Conservation (phyloP, 92 coral and sea anemone species). For the Actinostola sp. region DNA sequence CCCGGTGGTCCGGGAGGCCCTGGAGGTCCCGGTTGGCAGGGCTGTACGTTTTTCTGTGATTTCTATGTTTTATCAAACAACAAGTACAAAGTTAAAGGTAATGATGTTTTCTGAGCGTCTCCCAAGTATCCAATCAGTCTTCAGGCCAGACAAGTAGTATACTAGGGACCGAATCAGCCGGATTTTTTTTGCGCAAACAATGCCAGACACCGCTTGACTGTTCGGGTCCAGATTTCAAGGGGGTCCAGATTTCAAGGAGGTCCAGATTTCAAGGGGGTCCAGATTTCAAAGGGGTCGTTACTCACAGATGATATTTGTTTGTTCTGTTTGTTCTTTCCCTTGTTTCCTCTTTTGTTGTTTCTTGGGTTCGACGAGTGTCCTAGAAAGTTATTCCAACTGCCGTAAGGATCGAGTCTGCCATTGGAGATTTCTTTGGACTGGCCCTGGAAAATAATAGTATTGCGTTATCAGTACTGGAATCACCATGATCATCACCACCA, state of each 20-base stretch:
- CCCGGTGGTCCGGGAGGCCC: conserved; percentile 99
- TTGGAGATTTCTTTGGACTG: conserved; percentile 14
- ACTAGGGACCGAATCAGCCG: too few relatives aligned
- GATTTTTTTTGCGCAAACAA: too few relatives aligned
- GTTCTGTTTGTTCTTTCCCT: conserved; percentile 47
- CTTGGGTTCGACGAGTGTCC: conserved; percentile 47
- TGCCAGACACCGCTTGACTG: too few relatives aligned
- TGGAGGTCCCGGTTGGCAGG: conserved; percentile 95
- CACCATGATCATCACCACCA: not conserved
- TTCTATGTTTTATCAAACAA: not conserved
- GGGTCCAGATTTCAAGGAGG: too few relatives aligned
- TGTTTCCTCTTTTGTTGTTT: conserved; percentile 48
- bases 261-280: too few relatives aligned
- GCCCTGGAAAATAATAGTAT: conserved; percentile 1
- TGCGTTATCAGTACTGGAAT: too few relatives aligned
- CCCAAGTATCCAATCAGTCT: too few relatives aligned
- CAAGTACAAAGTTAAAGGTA: too few relatives aligned
- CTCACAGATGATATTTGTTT: conserved; percentile 42
- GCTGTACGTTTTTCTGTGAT: not conserved
- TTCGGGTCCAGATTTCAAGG: not conserved
- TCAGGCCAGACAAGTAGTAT: too few relatives aligned
- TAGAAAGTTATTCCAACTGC: conserved; percentile 66
- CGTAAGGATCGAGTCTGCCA: conserved; percentile 43
- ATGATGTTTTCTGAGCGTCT: too few relatives aligned
- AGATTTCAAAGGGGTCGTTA: not conserved